These are phyloP conservation scores for Megaleporinus macrocephalus DNA, from an alignment of 2,113 vertebrate species.

Conservation along the genomic window DNA sequence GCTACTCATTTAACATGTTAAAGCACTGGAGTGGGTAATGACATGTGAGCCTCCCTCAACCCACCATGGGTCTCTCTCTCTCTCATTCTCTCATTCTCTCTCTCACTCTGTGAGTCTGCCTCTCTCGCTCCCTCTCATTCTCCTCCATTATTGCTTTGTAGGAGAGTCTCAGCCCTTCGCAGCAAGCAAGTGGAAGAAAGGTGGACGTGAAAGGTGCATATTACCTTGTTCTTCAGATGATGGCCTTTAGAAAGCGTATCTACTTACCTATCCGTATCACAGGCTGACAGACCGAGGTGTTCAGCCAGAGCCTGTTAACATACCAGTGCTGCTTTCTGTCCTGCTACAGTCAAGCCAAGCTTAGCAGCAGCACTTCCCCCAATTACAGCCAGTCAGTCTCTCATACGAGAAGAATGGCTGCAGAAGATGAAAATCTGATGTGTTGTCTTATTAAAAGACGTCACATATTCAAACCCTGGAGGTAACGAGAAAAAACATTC, in stretches of 20 bases:
- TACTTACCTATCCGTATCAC: neutral
- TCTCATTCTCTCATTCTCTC: neutral
- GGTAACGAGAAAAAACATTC: neutral
- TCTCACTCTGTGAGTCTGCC: neutral
- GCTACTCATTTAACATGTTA: conserved; percentile 33
- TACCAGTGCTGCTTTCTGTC: neutral
- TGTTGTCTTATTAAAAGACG: neutral
- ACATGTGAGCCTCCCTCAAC: conserved; percentile 58
- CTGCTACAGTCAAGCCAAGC: neutral
- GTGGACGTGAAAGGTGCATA: neutral
- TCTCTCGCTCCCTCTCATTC: neutral
- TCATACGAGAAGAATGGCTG: neutral
- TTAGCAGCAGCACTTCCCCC: neutral
- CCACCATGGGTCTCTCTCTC: conserved; percentile 46
- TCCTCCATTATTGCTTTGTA: neutral
- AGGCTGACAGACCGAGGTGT: neutral
- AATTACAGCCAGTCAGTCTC: neutral
- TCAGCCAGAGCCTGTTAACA: neutral
- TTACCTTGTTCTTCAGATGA: neutral
- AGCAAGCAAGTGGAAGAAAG: neutral
- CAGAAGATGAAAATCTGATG: neutral
- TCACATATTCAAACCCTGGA: conserved; percentile 9
- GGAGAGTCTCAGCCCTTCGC: neutral
- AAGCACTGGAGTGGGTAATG: conserved; percentile 35
- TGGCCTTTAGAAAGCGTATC: neutral